Evolutionary conservation across 2,113 vertebrate genomes (phyloP).

Genomic region (Donacobius atricapilla): DNA sequence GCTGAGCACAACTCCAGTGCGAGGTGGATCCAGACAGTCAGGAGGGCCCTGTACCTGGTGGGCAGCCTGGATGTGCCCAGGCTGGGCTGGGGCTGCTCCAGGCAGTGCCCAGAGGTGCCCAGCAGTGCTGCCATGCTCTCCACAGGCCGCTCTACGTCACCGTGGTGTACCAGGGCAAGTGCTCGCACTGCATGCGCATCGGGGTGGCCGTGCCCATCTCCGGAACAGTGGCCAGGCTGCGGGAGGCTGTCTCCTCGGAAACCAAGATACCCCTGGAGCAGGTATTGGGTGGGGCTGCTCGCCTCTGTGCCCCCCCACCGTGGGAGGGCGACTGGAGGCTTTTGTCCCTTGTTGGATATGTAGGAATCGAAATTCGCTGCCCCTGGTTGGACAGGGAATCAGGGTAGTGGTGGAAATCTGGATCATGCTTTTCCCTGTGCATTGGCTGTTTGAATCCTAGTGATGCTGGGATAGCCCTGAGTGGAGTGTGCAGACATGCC

Average conservation of each 20-base stretch:
- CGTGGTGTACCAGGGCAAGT: slow-evolving; percentile 95
- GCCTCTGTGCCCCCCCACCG: fast-evolving
- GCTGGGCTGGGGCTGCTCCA: not conserved
- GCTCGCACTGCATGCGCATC: slow-evolving; percentile 96
- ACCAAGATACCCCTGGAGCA: slow-evolving; percentile 96
- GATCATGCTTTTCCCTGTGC: not conserved
- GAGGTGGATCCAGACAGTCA: fast-evolving
- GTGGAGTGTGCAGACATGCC: not conserved
- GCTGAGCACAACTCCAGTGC: fast-evolving
- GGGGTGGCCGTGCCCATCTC: slow-evolving; percentile 91
- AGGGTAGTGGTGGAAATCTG: not conserved
- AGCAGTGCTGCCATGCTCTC: slow-evolving; percentile 5
- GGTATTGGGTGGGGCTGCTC: slow-evolving; percentile 64
- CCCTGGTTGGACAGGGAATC: fast-evolving
- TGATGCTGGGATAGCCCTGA: not conserved
- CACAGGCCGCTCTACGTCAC: slow-evolving; percentile 91
- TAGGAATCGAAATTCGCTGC: fast-evolving
- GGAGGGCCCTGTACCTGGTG: not conserved
- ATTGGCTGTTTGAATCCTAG: not conserved
- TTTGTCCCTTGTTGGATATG: fast-evolving
- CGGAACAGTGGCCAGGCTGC: slow-evolving; percentile 87
- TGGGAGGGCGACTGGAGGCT: fast-evolving
- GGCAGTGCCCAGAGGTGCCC: not conserved
- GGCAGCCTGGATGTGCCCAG: not conserved
- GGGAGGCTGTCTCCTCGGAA: slow-evolving; percentile 91